Conservation (phyloP, 2,888 invertebrate genomes). For the Abrostola triplasia region DNA sequence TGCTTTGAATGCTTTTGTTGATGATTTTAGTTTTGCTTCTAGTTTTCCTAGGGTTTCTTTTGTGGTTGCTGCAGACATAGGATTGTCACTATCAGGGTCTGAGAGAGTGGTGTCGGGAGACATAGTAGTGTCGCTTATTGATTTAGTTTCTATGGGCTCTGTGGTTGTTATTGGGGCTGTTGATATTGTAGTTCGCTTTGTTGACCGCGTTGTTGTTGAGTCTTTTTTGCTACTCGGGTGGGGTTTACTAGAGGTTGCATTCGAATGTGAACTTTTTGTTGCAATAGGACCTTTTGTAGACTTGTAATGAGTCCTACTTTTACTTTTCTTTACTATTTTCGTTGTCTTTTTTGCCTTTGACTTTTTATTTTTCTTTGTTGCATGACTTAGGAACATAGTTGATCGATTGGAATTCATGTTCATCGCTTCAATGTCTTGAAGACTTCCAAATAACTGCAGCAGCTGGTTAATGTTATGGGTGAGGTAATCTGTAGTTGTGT, state of each 20-base stretch:
- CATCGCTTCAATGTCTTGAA: constrained; percentile 43
- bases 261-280: background rate
- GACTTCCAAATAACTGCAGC: constrained; percentile 56
- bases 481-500: constrained; percentile 26
- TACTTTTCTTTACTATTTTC: constrained; percentile 9
- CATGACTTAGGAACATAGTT: constrained; percentile 8
- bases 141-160: too few species aligned
- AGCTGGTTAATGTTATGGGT: constrained; percentile 59
- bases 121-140: too few species aligned
- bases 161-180: too few species aligned
- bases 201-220: too few species aligned
- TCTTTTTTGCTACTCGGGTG: too few species aligned
- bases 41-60: too few species aligned
- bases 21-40: too few species aligned
- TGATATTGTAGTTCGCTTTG: too few species aligned
- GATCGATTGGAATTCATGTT: constrained; percentile 27
- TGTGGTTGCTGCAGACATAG: too few species aligned
- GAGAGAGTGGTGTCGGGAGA: too few species aligned
- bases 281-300: background rate
- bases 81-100: too few species aligned
- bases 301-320: constrained; percentile 13
- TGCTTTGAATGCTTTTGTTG: too few species aligned
- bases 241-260: background rate
- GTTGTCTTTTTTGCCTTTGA: constrained; percentile 9
- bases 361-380: background rate